phyloP scores from a whole-genome alignment of 2,888 invertebrate genomes.

The Pasiphila rectangulata region DNA sequence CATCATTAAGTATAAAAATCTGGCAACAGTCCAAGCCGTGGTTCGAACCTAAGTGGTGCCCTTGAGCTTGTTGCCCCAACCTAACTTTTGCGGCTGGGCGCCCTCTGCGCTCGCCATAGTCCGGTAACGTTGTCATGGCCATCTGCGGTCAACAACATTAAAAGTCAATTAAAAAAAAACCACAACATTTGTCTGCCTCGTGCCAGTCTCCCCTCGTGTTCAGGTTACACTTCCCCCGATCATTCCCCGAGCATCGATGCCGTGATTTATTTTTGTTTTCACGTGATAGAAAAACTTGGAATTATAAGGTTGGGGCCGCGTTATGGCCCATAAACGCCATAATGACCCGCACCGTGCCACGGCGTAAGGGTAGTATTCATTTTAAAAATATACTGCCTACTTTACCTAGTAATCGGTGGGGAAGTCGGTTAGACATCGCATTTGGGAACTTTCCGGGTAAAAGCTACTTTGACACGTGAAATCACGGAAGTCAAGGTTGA shows the following conservation, averaged over 20 bases:
- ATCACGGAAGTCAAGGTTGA: conserved; percentile 12
- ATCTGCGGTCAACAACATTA: too few species aligned
- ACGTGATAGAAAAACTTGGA: conserved; percentile 51
- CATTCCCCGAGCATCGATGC: conserved; percentile 43
- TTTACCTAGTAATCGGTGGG: conserved; percentile 21
- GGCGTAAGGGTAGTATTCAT: conserved; percentile 41
- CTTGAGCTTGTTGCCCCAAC: too few species aligned
- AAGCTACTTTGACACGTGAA: conserved; percentile 21
- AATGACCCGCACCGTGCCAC: conserved; percentile 47
- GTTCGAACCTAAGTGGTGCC: too few species aligned
- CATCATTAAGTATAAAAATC: too few species aligned
- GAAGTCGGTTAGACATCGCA: conserved; percentile 16
- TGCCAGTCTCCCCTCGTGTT: too few species aligned
- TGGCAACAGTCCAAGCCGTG: too few species aligned
- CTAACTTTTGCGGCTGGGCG: too few species aligned
- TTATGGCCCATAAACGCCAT: conserved; percentile 58
- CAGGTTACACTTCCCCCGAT: conserved; percentile 28
- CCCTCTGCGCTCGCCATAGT: too few species aligned
- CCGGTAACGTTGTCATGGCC: too few species aligned
- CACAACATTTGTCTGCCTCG: too few species aligned
- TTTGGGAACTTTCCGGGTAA: conserved; percentile 20
- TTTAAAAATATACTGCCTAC: conserved; percentile 37
- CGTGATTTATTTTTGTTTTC: conserved; percentile 62
- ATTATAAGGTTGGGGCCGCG: conserved; percentile 58
- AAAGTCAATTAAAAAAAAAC: too few species aligned